Base-by-base conservation (phyloP, 1,140 invertebrate genomes). In the Galleria mellonella region DNA sequence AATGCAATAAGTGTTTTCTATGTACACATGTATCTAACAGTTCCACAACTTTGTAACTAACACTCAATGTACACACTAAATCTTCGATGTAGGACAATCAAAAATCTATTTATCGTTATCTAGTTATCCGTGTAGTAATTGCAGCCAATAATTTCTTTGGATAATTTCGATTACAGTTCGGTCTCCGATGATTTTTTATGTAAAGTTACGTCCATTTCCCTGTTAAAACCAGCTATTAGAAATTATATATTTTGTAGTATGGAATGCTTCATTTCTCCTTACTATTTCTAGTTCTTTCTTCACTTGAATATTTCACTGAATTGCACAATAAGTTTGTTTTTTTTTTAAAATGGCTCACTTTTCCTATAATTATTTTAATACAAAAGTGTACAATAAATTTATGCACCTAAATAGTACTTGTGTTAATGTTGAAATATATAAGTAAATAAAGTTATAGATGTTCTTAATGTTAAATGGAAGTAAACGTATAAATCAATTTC, bases 271-370 rank as follows among this genome's bases (percentile, higher is more conserved):
- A 73, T 75, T 75, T 78, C 77, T 84, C 70, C 67, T 79, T 72
- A 71, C 72, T 83, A 65, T 78, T 67, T 79, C 70, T 83, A 81
- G 75, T 60, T 68, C 71, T 77, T 61, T 82, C 59, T 78, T 79
- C 75, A 78, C 78, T 74, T 73, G 51, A 75, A 77, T 74, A 63
- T 77, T 81, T 84, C 78, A 84, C 78, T 75, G 67, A 72, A 70
- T 69, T 83, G 81, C 81, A 84, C 81, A 81, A 68, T 71, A 71
- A 52, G 66, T 81, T 79, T 81, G 65, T 84, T 77, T 78, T 81
- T n/a, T 84, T 73, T 78, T 81, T 83, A 85, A 85, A 83, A 84
- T 84, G 81, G 81, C 81, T 84, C 81, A 84, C 81, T 83, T 84
- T 84, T 84, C 78, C 76, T 77, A 63, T 72, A 69, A 62, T 68